Evolutionary conservation across 2,113 vertebrate species (phyloP).

Genomic region (Aptenodytes forsteri): DNA sequence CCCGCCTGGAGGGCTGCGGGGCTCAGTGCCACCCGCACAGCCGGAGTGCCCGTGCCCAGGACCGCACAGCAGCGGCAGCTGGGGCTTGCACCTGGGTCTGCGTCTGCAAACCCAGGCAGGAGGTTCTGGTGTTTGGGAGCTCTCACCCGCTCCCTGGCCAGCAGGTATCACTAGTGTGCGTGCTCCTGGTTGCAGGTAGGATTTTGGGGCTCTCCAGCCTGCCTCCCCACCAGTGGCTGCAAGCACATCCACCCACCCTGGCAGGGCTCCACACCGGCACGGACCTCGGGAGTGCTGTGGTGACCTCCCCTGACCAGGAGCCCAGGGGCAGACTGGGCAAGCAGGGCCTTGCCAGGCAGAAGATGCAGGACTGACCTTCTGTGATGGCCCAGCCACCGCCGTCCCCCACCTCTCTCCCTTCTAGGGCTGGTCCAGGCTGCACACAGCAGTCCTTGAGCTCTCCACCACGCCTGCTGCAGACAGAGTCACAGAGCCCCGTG

Average conservation of each 20-base stretch:
- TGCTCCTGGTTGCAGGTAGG: not conserved
- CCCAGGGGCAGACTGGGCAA: not conserved
- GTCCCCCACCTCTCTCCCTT: not conserved
- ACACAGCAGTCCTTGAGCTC: not conserved
- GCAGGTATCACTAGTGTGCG: fast-evolving
- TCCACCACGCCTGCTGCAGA: not conserved
- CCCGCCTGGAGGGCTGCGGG: not conserved
- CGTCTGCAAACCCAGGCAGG: not conserved
- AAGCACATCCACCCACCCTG: not conserved
- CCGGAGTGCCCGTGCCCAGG: not conserved
- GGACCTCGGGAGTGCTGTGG: fast-evolving
- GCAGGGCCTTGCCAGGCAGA: fast-evolving
- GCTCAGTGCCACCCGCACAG: not conserved
- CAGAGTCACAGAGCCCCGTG: not conserved
- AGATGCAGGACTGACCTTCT: not conserved
- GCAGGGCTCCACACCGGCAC: not conserved
- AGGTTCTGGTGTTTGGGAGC: not conserved
- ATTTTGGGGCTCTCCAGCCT: not conserved
- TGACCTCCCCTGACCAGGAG: not conserved
- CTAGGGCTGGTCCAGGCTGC: not conserved
- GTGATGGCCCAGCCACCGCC: not conserved
- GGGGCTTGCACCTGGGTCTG: not conserved
- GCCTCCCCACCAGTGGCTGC: not conserved
- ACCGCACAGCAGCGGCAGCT: fast-evolving
- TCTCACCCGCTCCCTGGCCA: not conserved